These are phyloP conservation scores for Siniperca undulata DNA, from an alignment of 2,797 vertebrate species.

Conservation along the genomic window DNA sequence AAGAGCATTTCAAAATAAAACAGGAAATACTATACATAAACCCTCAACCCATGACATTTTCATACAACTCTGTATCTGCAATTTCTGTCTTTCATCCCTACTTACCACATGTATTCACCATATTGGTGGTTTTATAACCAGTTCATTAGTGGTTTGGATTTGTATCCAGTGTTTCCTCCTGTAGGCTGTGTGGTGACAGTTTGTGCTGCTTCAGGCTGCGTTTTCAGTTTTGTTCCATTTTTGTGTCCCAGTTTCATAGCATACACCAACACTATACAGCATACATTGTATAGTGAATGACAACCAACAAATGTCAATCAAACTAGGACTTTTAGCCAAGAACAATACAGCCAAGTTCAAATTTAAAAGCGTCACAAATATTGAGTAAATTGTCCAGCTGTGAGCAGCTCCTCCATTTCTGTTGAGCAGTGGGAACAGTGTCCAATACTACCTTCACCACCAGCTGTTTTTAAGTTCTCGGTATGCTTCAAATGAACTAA, in stretches of 20 bases:
- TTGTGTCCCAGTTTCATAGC: neutral
- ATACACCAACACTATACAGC: neutral
- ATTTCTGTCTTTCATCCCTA: neutral
- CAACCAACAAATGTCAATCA: neutral
- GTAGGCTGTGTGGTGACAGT: conserved; percentile 6
- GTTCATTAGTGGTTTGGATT: conserved; percentile 8
- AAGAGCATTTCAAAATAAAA: too few relatives aligned
- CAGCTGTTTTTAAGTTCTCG: neutral
- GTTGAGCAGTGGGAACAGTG: neutral
- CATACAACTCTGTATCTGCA: too few relatives aligned
- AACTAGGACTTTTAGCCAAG: neutral
- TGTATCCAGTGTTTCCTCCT: neutral
- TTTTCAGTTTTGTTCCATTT: conserved; percentile 14
- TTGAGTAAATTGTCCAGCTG: neutral
- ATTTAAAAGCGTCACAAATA: neutral
- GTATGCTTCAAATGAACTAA: neutral
- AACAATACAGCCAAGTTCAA: too few relatives aligned
- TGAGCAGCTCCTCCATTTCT: neutral
- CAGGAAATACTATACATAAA: too few relatives aligned
- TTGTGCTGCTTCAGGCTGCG: neutral
- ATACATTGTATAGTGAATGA: neutral
- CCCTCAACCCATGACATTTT: too few relatives aligned
- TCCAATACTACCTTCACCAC: neutral
- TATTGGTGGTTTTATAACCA: neutral
- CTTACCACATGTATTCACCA: neutral